Percentiles rank a stretch among this genome's conserved stretches.
Evolutionary conservation across 2,888 invertebrate species (phyloP).

Genomic region (Brenthis hecate): DNA sequence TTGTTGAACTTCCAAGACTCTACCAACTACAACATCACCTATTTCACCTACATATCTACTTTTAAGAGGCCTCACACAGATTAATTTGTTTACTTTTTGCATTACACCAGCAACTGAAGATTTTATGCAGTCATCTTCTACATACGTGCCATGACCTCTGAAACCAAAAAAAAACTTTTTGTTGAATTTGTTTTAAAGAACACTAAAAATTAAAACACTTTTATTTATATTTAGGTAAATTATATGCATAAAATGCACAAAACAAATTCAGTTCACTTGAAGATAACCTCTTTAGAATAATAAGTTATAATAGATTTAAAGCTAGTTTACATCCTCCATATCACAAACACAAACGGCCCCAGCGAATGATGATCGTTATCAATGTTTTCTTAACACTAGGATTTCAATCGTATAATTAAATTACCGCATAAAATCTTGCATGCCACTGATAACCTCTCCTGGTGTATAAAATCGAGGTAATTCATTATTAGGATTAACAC

Average conservation of each 20-base stretch:
- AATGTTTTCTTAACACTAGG: neutral
- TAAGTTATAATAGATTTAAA: too few relatives aligned
- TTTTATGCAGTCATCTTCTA: constrained; percentile 90
- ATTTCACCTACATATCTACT: constrained; percentile 96
- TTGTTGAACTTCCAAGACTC: constrained; percentile 96
- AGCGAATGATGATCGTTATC: too few relatives aligned
- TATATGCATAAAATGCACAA: too few relatives aligned
- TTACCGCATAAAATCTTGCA: constrained; percentile 92
- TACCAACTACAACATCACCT: constrained; percentile 97
- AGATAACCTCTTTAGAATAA: too few relatives aligned
- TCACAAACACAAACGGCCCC: too few relatives aligned
- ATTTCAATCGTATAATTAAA: neutral
- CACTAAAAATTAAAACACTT: too few relatives aligned
- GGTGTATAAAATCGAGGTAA: constrained; percentile 90
- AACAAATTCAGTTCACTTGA: too few relatives aligned
- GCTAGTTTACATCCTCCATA: too few relatives aligned
- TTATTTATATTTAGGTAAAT: too few relatives aligned
- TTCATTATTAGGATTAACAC: constrained; percentile 78
- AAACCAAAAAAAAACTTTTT: neutral
- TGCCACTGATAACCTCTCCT: constrained; percentile 92
- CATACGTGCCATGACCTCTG: constrained; percentile 96
- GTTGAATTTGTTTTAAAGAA: neutral
- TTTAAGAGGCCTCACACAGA: constrained; percentile 95
- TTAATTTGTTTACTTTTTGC: constrained; percentile 96
- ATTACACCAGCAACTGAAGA: constrained; percentile 97